Evolutionary conservation across 2,113 vertebrate genomes (phyloP), one percentile per base, ranked within the genome.

Genomic region (Rostratula benghalensis): DNA sequence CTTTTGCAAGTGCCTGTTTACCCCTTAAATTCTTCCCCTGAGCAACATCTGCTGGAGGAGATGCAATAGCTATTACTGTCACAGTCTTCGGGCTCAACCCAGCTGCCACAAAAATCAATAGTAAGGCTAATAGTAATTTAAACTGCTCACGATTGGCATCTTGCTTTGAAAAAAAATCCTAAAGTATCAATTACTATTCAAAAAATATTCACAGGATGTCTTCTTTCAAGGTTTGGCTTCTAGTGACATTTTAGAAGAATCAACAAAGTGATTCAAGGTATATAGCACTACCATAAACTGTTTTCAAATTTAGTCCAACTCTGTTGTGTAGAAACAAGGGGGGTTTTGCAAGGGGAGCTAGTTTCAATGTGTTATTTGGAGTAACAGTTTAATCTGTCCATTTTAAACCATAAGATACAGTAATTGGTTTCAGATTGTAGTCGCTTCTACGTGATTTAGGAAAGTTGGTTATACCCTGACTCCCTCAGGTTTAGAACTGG

Each of bases 21-120:
- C 83, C 79, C 79, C 87, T 93, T 81, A 74, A 92, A 82, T 89
- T 95, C 84, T 95, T 88, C 88, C 91, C 71, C 70, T 80, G 83
- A 92, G 83, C 89, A 92, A 83, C 39, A 74, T 94, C 88, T 91
- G 48, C 83, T 74, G 50, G 79, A 91, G 91, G 88, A 92, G 94
- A 91, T 86, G 92, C 67, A 68, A 53, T 83, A 81, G 43, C 74
- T 80, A 48, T 77, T 95, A 65, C 50, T 0, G 6, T 81, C 74
- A 85, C 54, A 77, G 74, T 94, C 67, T 83, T 63, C 60, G 75
- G 71, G 75, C 68, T 89, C 82, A 64, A 23, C 70, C 83, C 85
- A 90, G 43, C 86, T 96, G 85, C 83, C 80, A 87, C 61, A 89
- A 76, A 94, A 96, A 95, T 96, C 92, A 81, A 81, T 90, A 73